Evolutionary conservation across 2,797 vertebrate genomes (phyloP).

Genomic region (Spheniscus humboldti): DNA sequence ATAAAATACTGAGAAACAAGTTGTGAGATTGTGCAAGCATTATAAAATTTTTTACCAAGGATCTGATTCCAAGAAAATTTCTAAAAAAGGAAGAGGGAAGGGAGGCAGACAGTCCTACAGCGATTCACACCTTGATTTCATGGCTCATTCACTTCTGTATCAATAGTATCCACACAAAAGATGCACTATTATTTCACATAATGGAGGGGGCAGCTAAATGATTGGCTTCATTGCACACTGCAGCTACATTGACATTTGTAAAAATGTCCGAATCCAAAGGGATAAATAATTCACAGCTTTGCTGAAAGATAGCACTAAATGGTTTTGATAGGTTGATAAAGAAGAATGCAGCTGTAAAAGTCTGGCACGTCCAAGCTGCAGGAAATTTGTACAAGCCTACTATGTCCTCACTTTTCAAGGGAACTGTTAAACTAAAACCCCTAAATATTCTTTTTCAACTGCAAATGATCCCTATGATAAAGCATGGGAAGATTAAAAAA

Average conservation of each 20-base stretch:
- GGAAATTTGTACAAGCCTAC: background rate
- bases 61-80: background rate
- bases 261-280: slow-evolving; percentile 32
- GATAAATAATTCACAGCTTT: slow-evolving; percentile 66
- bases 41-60: background rate
- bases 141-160: slow-evolving; percentile 25
- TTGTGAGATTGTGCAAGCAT: background rate
- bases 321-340: slow-evolving; percentile 29
- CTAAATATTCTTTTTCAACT: slow-evolving; percentile 7
- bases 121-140: background rate
- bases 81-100: background rate
- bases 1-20: background rate
- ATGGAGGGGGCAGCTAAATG: background rate
- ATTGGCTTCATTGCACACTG: slow-evolving; percentile 13
- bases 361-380: background rate
- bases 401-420: background rate
- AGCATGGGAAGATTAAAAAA: background rate
- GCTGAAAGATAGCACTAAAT: slow-evolving; percentile 24
- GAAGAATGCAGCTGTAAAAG: slow-evolving; percentile 1
- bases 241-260: slow-evolving; percentile 37
- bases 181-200: slow-evolving; percentile 20
- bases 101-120: background rate
- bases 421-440: background rate
- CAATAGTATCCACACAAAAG: slow-evolving; percentile 29
- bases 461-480: background rate